Base-by-base conservation (phyloP, 2,113 vertebrate species). In the mouse (Mus musculus) region DNA sequence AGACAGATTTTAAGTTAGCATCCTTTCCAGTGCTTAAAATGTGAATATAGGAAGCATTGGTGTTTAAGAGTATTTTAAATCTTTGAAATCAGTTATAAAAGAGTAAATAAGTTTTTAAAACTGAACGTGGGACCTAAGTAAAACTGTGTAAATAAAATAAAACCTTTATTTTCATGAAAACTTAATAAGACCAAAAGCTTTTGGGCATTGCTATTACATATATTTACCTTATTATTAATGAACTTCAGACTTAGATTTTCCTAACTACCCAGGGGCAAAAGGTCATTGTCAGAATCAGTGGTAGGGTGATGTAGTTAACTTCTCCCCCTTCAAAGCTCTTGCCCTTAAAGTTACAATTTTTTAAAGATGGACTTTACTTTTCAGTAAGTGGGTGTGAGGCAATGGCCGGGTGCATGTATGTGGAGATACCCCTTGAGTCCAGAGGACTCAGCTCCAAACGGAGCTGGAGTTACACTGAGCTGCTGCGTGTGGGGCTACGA, bases 211-310 rank as follows among this genome's bases (percentile, higher is more conserved):
- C 46, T 76, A 76, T 5, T 24, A 89, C 73, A 84, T 92, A 33
- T 1, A 52, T 22, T 88, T 5, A 80, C 10, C 54, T 72, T 67
- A 54, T 19, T 90, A 36, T 24, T 69, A 93, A 71, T 39, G 19
- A 81, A 89, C 88, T 19, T 63, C 72, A 69, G 89, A 49, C 11
- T 94, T 89, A 59, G 42, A 9, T 94, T 95, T 94, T 93, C n/a
- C 87, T 90, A 92, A 96, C 56, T 61, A 92, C 26, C 30, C 59
- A 59, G 72, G 20, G 26, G 86, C 24, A 77, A 92, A 95, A 65
- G 78, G 59, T 9, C 86, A 42, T 82, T 73, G 16, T 89, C 54
- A 95, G 42, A 85, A 7, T 81, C 17, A 56, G 30, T 84, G 88
- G 39, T n/a, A 73, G 20, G 89, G 30, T 78, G 84, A 26, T n/a